phyloP scores from a whole-genome alignment of 2,888 invertebrate species.

The Noctua fimbriata region DNA sequence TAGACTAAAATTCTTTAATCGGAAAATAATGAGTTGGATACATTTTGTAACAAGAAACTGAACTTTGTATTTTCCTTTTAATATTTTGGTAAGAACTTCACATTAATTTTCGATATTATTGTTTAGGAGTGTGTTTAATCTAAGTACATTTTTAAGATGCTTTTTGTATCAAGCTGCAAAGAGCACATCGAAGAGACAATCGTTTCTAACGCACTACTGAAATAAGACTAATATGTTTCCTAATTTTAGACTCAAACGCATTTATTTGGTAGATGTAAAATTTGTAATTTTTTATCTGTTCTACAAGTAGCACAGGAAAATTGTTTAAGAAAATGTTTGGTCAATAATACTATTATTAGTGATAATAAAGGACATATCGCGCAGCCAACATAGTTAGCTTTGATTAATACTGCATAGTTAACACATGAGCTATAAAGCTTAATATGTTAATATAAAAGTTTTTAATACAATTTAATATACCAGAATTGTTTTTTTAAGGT shows the following conservation, averaged over 20 bases:
- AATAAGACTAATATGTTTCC: background rate
- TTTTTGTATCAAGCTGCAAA: background rate
- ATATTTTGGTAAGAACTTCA: background rate
- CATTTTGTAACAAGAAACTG: background rate
- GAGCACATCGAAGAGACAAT: background rate
- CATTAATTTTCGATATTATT: background rate
- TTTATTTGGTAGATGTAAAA: conserved; percentile 40
- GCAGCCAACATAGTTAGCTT: conserved; percentile 17
- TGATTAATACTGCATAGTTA: background rate
- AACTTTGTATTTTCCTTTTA: background rate
- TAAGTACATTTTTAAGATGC: background rate
- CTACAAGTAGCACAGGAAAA: background rate
- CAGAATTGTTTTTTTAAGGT: background rate
- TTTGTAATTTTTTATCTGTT: conserved; percentile 2
- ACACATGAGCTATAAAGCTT: background rate
- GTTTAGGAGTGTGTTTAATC: background rate
- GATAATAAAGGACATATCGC: conserved; percentile 26
- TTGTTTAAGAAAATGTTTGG: background rate
- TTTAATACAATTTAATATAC: background rate
- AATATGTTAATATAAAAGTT: background rate
- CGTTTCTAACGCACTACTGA: background rate
- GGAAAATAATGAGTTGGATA: background rate
- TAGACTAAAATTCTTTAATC: background rate
- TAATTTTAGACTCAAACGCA: conserved; percentile 40
- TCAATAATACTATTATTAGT: conserved; percentile 9